These are phyloP conservation scores for Drosophila emarginata DNA, from an alignment of 2,888 invertebrate genomes.

Conservation along the genomic window DNA sequence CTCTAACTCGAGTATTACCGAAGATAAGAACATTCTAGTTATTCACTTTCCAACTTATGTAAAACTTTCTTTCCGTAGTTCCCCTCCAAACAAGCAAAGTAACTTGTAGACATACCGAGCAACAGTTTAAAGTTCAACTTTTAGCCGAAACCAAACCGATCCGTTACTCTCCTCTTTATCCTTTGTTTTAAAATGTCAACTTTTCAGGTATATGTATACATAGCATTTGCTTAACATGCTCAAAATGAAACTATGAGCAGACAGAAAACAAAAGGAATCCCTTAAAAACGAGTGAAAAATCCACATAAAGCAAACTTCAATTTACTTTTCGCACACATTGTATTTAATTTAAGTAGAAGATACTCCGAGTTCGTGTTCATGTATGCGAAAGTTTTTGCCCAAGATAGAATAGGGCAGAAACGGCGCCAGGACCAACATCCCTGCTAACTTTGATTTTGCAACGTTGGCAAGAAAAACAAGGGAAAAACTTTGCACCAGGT, in stretches of 20 bases:
- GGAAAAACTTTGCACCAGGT: conserved; percentile 67
- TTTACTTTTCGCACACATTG: conserved; percentile 75
- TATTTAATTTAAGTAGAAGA: conserved; percentile 75
- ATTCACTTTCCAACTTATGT: background rate
- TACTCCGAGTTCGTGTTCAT: conserved; percentile 42
- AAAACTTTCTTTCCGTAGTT: background rate
- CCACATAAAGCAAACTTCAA: conserved; percentile 71
- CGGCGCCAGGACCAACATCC: conserved; percentile 42
- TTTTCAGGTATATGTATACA: conserved; percentile 25
- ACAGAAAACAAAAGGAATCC: conserved; percentile 12
- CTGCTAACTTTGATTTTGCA: conserved; percentile 68
- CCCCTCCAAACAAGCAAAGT: background rate
- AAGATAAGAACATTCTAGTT: background rate
- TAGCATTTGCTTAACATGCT: conserved; percentile 59
- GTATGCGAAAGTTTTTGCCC: conserved; percentile 49
- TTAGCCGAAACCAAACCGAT: conserved; percentile 1
- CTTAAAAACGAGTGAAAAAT: conserved; percentile 45
- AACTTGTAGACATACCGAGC: conserved; percentile 30
- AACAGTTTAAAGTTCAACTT: conserved; percentile 52
- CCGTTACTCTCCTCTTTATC: background rate
- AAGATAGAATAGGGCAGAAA: background rate
- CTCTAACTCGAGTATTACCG: too few species aligned
- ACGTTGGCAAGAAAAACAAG: conserved; percentile 32
- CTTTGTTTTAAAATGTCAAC: conserved; percentile 43
- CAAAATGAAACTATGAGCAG: conserved; percentile 53